Evolutionary conservation across 2,113 vertebrate genomes (phyloP), one percentile per base, ranked within the genome.

Genomic region (Rhinolophus sinicus): DNA sequence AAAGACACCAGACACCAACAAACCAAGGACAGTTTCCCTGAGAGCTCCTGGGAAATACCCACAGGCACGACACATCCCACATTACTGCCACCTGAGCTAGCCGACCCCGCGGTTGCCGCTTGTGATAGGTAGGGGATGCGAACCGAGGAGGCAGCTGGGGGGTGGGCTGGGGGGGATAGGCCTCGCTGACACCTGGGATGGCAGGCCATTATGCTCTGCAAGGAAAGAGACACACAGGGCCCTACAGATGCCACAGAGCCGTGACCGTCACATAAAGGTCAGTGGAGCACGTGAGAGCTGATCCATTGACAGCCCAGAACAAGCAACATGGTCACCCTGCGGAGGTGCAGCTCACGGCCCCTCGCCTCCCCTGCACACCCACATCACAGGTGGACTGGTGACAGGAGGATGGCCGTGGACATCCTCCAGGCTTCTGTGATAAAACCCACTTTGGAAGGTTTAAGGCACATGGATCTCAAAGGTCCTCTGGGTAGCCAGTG

Each of bases 61-160:
- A 58, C 6, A 73, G 67, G 28, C 52, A 40, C 35, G 1, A 64
- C 18, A 22, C 18, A 1, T 4, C 75, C 12, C 4, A 6, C 0
- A 4, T 65, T 38, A 69, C 47, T 9, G 15, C 13, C 30, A 28
- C 35, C 15, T 44, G 16, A 0, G 38, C 28, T 0, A 15, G 64
- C 21, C 33, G 2, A 33, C 40, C 12, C 44, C 0, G 1, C 7
- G 24, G 58, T 47, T 1, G 15, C 64, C 6, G 10, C 8, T 4
- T 6, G 26, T 16, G 13, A 47, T 12, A 26, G n/a, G 3, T 2
- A 7, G 4, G 15, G 13, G 64, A 47, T 35, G 54, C 35, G 15
- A 65, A 64, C 40, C 33, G 6, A 33, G 38, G 21, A 14, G 69
- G 56, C 16, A 84, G 80, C 35, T 47, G 24, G 26, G 60, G 47